phyloP scores from a whole-genome alignment of 2,113 vertebrate genomes.

The Canis aureus region DNA sequence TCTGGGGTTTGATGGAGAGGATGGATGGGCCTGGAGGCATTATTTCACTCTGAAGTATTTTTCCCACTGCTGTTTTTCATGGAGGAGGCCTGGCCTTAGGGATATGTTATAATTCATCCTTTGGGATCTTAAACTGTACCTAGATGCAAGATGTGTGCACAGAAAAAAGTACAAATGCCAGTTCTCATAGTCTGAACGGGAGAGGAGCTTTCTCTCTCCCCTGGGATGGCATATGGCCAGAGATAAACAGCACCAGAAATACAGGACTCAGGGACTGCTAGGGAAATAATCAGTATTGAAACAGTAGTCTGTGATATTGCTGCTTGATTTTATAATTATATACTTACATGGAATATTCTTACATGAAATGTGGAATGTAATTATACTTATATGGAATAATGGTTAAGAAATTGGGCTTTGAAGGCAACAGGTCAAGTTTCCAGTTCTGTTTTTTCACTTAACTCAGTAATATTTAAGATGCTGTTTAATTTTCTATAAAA shows the following conservation, averaged over 20 bases:
- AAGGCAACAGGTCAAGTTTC: background rate
- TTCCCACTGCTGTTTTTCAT: background rate
- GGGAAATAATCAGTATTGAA: background rate
- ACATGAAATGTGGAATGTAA: background rate
- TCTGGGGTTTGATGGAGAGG: background rate
- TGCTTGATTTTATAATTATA: background rate
- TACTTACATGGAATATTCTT: background rate
- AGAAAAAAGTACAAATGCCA: background rate
- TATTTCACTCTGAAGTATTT: background rate
- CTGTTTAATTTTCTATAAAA: background rate
- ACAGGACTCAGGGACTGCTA: background rate
- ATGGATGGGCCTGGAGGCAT: background rate
- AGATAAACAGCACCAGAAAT: background rate
- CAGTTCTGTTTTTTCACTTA: background rate
- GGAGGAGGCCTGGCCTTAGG: background rate
- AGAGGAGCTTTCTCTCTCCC: background rate
- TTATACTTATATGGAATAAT: background rate
- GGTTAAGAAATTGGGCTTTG: background rate
- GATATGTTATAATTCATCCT: background rate
- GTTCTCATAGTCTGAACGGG: background rate
- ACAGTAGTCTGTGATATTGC: background rate
- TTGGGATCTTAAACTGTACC: background rate
- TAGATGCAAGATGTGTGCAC: background rate
- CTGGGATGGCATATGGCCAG: background rate
- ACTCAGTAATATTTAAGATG: background rate